A percentile compares a stretch with the other conserved stretches of the same genome.
Evolutionary conservation across 2,797 vertebrate genomes (phyloP).

Genomic region (Eurystomus glaucurus): DNA sequence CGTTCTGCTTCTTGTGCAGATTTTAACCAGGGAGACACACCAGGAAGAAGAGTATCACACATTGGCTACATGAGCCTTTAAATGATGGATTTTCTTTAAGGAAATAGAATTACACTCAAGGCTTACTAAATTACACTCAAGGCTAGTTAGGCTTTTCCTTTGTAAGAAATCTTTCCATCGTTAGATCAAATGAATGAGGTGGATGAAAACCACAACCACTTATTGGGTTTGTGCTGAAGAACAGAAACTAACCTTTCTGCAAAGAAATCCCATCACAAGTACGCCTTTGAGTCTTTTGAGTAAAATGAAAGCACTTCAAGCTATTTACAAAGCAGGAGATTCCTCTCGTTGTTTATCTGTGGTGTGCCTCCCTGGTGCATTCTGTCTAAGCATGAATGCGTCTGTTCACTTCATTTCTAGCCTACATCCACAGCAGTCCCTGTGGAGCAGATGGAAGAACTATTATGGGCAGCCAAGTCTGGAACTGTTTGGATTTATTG

Average conservation of each 20-base stretch:
- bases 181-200: background rate
- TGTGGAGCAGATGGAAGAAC: background rate
- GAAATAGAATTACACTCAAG: background rate
- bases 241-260: background rate
- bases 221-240: conserved; percentile 3
- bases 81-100: background rate
- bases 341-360: conserved; percentile 30
- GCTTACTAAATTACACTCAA: background rate
- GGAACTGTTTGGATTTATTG: conserved; percentile 39
- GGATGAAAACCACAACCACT: conserved; percentile 1
- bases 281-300: background rate
- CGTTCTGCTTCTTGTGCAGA: background rate
- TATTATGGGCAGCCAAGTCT: background rate
- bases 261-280: conserved; percentile 13
- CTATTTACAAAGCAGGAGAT: conserved; percentile 52
- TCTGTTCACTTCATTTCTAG: background rate
- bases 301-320: conserved; percentile 34
- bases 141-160: background rate
- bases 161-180: background rate
- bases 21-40: background rate
- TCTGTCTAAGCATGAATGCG: background rate
- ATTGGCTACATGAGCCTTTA: background rate
- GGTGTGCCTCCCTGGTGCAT: background rate
- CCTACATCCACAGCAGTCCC: background rate
- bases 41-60: background rate